phyloP scores from a whole-genome alignment of 2,113 vertebrate species.

The Protobothrops flavoviridis region DNA sequence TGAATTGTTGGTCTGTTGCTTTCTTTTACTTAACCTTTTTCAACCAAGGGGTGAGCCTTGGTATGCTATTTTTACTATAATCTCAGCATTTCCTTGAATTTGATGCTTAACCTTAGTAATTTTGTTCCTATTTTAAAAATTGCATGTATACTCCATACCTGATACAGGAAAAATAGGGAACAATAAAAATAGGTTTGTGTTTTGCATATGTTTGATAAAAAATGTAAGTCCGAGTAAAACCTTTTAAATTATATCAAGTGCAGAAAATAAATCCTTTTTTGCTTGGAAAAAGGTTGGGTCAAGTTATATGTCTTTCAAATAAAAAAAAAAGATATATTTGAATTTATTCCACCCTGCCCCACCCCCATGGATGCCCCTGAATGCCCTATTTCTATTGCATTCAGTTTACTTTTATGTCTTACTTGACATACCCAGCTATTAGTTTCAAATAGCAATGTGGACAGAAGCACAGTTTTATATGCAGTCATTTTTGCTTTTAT shows the following conservation, averaged over 20 bases:
- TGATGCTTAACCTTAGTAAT: background rate
- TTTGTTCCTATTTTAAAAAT: slow-evolving; percentile 3
- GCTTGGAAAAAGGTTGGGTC: background rate
- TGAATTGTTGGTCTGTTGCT: background rate
- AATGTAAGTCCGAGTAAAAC: background rate
- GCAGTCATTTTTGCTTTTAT: background rate
- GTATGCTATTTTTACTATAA: background rate
- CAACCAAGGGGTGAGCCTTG: background rate
- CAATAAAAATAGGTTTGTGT: background rate
- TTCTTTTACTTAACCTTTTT: background rate
- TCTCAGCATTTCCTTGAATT: background rate
- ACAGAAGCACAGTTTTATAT: background rate
- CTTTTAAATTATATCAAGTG: background rate
- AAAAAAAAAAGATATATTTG: background rate
- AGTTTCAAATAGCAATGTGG: background rate
- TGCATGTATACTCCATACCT: background rate
- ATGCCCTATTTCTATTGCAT: background rate
- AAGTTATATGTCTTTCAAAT: background rate
- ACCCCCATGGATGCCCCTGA: background rate
- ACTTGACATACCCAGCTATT: background rate
- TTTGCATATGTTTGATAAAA: background rate
- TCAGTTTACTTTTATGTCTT: background rate
- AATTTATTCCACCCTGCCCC: background rate
- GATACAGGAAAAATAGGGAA: background rate
- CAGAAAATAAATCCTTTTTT: background rate